A percentile compares a stretch with the other conserved stretches of the same genome.
These are phyloP conservation scores for Clarias platycephalus DNA, from an alignment of 2,797 vertebrate genomes.

Conservation along the genomic window DNA sequence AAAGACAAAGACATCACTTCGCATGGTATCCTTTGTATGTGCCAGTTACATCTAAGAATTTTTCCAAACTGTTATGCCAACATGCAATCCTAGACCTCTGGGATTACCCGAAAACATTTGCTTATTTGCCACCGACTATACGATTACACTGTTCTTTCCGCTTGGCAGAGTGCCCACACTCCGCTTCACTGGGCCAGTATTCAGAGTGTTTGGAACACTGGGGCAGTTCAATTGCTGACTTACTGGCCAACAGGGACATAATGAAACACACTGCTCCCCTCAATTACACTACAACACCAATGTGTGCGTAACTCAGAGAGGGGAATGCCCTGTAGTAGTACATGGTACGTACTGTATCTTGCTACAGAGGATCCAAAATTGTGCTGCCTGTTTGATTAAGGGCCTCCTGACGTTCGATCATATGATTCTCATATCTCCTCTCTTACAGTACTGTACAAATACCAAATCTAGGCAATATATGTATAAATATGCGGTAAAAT, in stretches of 20 bases:
- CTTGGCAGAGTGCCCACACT: slow-evolving; percentile 36
- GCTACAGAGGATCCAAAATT: neutral
- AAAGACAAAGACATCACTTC: slow-evolving; percentile 17
- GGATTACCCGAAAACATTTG: slow-evolving; percentile 53
- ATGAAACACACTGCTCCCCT: slow-evolving; percentile 34
- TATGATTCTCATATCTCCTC: neutral
- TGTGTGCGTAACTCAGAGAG: neutral
- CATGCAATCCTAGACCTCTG: slow-evolving; percentile 49
- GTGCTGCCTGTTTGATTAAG: neutral
- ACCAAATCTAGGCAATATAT: neutral
- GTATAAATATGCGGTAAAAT: neutral
- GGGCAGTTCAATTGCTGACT: slow-evolving; percentile 23
- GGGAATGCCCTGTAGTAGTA: neutral
- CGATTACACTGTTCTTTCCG: slow-evolving; percentile 65
- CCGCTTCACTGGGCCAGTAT: slow-evolving; percentile 31
- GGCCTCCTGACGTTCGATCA: neutral
- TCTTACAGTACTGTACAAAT: neutral
- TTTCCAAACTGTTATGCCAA: slow-evolving; percentile 57
- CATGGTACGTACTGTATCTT: neutral
- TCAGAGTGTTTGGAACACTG: slow-evolving; percentile 39
- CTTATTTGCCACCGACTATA: slow-evolving; percentile 71
- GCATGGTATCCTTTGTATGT: slow-evolving; percentile 7
- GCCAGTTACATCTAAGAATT: slow-evolving; percentile 63
- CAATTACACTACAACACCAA: slow-evolving; percentile 3
- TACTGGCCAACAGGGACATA: slow-evolving; percentile 16